Evolutionary conservation across 2,797 vertebrate genomes (phyloP).

Genomic region (Bothrops alternatus): DNA sequence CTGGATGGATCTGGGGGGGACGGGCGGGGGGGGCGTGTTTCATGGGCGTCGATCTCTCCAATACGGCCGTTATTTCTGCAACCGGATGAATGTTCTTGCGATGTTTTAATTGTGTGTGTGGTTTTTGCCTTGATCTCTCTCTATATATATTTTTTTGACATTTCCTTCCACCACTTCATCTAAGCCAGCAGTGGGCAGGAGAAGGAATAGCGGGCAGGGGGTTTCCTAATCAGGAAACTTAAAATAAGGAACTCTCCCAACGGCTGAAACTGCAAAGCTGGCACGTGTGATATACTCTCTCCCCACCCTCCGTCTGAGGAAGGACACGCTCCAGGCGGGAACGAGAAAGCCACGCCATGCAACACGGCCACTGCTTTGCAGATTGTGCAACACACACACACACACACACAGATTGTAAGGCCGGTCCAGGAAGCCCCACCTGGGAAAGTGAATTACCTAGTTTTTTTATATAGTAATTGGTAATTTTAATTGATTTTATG

Average conservation of each 20-base stretch:
- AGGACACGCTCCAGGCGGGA: background rate
- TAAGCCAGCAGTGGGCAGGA: background rate
- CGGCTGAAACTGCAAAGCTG: background rate
- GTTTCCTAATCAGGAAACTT: background rate
- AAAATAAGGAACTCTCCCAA: background rate
- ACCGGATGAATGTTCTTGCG: background rate
- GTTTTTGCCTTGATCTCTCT: too few relatives aligned
- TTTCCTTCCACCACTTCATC: background rate
- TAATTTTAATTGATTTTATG: too few relatives aligned
- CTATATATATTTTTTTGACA: background rate
- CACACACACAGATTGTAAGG: background rate
- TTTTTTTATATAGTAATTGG: too few relatives aligned
- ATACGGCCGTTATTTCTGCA: background rate
- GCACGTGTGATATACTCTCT: accelerated
- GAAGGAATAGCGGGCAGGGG: accelerated
- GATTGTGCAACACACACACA: background rate
- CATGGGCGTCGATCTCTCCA: too few relatives aligned
- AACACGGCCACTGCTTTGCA: background rate
- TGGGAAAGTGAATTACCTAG: background rate
- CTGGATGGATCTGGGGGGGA: too few relatives aligned
- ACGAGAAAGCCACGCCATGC: background rate
- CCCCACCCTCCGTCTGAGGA: background rate
- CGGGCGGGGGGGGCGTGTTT: too few relatives aligned
- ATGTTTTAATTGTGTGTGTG: background rate
- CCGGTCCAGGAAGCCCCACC: too few relatives aligned